These are phyloP conservation scores for Cebus imitator DNA, from an alignment of 2,113 vertebrate genomes.

Conservation along the genomic window DNA sequence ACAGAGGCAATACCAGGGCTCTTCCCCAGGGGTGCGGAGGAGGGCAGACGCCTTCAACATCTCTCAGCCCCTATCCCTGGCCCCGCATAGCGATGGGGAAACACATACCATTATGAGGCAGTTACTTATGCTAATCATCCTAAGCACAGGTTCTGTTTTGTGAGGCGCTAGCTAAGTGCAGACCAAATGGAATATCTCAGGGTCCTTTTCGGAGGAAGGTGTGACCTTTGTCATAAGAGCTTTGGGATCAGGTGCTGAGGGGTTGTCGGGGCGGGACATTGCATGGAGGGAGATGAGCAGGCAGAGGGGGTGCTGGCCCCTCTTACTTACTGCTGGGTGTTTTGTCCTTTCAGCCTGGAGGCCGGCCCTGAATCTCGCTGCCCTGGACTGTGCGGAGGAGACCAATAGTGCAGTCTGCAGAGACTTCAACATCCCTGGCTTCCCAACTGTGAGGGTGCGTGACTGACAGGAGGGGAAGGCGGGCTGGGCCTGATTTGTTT, in stretches of 20 bases:
- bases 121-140: background rate
- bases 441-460: slow-evolving; percentile 82
- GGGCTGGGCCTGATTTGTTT: background rate
- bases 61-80: background rate
- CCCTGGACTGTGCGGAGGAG: slow-evolving; percentile 81
- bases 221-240: background rate
- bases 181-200: background rate
- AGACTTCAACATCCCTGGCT: slow-evolving; percentile 80
- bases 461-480: rapidly evolving
- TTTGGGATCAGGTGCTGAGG: background rate
- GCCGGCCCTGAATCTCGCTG: slow-evolving; percentile 79
- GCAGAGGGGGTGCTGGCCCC: background rate
- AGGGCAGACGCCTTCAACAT: background rate
- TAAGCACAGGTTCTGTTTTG: background rate
- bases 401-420: slow-evolving; percentile 77
- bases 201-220: background rate
- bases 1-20: background rate
- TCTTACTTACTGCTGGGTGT: background rate
- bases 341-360: slow-evolving; percentile 79
- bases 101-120: background rate
- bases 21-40: background rate
- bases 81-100: background rate
- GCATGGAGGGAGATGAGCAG: rapidly evolving
- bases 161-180: background rate
- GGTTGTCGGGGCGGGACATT: background rate